Conservation (phyloP, 2,113 vertebrate species). For the Bungarus multicinctus region DNA sequence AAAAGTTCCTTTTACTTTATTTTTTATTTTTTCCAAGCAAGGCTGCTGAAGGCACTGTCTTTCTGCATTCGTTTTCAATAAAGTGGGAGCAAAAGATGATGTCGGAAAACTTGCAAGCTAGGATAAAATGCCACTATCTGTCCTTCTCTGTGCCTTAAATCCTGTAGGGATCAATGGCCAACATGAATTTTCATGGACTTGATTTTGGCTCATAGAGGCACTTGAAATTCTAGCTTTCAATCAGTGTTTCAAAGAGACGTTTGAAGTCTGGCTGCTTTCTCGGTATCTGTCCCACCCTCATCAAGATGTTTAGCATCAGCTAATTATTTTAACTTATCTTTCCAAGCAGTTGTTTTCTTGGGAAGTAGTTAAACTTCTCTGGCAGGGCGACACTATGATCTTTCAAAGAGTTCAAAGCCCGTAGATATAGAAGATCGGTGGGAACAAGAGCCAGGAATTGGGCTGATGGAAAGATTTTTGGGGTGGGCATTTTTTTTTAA, state of each 20-base stretch:
- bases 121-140: not conserved
- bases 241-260: not conserved
- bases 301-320: not conserved
- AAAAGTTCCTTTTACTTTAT: not conserved
- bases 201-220: not conserved
- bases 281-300: not conserved
- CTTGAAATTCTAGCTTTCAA: not conserved
- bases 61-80: not conserved
- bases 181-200: not conserved
- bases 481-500: not conserved
- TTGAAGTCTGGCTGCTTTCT: not conserved
- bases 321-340: not conserved
- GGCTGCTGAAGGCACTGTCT: not conserved
- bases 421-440: not conserved
- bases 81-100: not conserved
- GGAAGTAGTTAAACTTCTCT: not conserved
- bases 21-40: not conserved
- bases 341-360: not conserved
- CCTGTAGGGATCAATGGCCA: not conserved
- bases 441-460: not conserved
- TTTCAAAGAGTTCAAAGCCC: not conserved
- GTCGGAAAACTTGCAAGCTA: not conserved
- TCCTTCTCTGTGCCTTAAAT: not conserved
- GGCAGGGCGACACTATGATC: not conserved
- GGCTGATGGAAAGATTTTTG: not conserved